Base-by-base conservation (phyloP, 1,140 invertebrate genomes). In the Nasonia longicornis region DNA sequence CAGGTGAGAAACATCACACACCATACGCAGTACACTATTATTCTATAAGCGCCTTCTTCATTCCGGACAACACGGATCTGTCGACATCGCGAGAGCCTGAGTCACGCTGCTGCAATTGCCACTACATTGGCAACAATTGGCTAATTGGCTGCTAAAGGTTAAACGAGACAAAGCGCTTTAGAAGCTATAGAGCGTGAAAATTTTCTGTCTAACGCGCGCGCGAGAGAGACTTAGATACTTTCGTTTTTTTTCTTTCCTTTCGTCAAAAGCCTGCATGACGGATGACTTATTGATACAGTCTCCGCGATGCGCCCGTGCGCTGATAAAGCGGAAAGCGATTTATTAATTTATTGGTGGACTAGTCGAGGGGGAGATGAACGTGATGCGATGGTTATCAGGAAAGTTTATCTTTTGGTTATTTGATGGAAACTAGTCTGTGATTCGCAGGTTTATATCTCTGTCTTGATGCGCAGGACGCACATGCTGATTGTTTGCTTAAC, bases 1-100 rank as follows among this genome's bases (percentile, higher is more conserved):
- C 89, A 90, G 85, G 90, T 91, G 84, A 85, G 88, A 88, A n/a
- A 31, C 52, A 16, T 58, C 8, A 48, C 12, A 48, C 45, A 48
- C 38, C 1, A 42, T 42, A 8, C 7, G 4, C 3, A 35, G 3
- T 35, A 35, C 31, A 35, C 31, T 35, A 35, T 35, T 35, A 35
- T 3, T 35, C 31, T 35, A 35, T 35, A 26, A 26, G 31, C 31
- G 31, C 31, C 31, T 35, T 35, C 31, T 35, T 35, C 31, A 35
- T 35, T 35, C 31, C 31, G 31, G 0, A 35, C 31, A 35, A 35
- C 12, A 16, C 48, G 14, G 48, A 52, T 58, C 52, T 58, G 20
- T 58, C 52, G 16, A 20, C 20, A 58, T 58, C 6, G 20, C 38
- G 38, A 42, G 38, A 11, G 38, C 8, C 38, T 58, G 52, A 58